These are phyloP conservation scores for Psilopsiagon aurifrons DNA, from an alignment of 2,113 vertebrate genomes.

Conservation along the genomic window DNA sequence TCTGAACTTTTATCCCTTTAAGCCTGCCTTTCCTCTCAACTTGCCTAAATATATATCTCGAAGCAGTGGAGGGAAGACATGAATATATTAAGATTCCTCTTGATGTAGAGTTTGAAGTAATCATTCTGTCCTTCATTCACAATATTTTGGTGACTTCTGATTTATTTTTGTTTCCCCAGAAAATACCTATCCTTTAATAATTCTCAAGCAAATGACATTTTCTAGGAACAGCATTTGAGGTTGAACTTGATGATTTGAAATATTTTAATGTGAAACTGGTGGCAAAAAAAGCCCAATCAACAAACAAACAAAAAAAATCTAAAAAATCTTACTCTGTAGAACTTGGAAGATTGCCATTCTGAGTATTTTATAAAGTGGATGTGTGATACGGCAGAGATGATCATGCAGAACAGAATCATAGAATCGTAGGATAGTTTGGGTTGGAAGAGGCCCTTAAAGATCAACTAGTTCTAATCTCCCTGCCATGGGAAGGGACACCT, in stretches of 20 bases:
- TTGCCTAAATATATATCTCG: neutral
- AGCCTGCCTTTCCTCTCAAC: neutral
- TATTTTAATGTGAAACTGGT: neutral
- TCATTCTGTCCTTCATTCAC: neutral
- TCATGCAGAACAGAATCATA: neutral
- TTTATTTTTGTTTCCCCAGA: neutral
- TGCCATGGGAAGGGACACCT: no score
- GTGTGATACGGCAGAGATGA: neutral
- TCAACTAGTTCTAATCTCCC: no score
- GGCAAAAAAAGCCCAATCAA: neutral
- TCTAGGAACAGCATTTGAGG: neutral
- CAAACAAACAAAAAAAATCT: neutral
- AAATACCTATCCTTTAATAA: neutral
- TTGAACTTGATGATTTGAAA: neutral
- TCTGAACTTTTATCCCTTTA: neutral
- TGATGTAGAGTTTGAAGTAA: neutral
- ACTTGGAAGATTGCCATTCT: neutral
- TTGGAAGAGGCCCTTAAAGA: no score
- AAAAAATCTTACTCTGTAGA: rapidly evolving
- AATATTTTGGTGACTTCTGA: neutral
- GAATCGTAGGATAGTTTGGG: no score
- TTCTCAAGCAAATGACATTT: neutral
- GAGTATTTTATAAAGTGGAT: neutral
- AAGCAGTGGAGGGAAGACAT: neutral
- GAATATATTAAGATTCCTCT: neutral